Percentiles rank a stretch among this genome's conserved stretches.
phyloP scores from a whole-genome alignment of 2,888 invertebrate genomes.

The Branchipolynoe longqiensis region DNA sequence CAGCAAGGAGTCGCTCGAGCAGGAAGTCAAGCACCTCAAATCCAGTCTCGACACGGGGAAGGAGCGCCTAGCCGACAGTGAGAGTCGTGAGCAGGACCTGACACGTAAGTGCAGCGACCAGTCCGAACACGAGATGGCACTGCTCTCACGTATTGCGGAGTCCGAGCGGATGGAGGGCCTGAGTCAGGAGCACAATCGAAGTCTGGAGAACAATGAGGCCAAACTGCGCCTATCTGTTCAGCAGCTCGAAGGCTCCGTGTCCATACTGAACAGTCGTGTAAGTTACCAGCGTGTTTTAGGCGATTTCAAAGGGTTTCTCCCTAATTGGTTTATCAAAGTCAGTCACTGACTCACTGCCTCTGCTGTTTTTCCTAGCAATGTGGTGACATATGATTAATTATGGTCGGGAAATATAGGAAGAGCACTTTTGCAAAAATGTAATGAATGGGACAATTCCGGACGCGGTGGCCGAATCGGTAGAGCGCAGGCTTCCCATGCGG shows the following conservation, averaged over 20 bases:
- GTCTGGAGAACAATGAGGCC: slow-evolving; percentile 46
- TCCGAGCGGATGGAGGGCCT: slow-evolving; percentile 14
- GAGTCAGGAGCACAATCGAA: neutral
- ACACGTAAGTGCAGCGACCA: neutral
- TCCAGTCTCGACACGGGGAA: slow-evolving; percentile 70
- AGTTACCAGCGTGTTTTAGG: too few relatives aligned
- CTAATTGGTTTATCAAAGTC: too few relatives aligned
- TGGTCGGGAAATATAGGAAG: too few relatives aligned
- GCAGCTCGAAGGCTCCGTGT: slow-evolving; percentile 34
- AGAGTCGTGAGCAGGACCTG: slow-evolving; percentile 70
- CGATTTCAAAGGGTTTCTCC: too few relatives aligned
- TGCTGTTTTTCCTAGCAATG: too few relatives aligned
- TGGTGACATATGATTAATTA: too few relatives aligned
- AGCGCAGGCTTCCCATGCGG: too few relatives aligned
- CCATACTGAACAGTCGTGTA: slow-evolving; percentile 33
- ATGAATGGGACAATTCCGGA: too few relatives aligned
- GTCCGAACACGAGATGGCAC: slow-evolving; percentile 1
- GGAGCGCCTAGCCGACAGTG: slow-evolving; percentile 72
- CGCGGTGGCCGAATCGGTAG: too few relatives aligned
- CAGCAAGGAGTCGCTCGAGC: slow-evolving; percentile 33
- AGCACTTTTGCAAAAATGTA: too few relatives aligned
- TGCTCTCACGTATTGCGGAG: slow-evolving; percentile 8
- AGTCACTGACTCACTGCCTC: too few relatives aligned
- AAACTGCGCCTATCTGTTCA: slow-evolving; percentile 44
- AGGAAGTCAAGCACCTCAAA: slow-evolving; percentile 64